A percentile compares a stretch with the other conserved stretches of the same genome.
Conservation (phyloP, 2,888 invertebrate genomes). For the Zaprionus obscuricornis region DNA sequence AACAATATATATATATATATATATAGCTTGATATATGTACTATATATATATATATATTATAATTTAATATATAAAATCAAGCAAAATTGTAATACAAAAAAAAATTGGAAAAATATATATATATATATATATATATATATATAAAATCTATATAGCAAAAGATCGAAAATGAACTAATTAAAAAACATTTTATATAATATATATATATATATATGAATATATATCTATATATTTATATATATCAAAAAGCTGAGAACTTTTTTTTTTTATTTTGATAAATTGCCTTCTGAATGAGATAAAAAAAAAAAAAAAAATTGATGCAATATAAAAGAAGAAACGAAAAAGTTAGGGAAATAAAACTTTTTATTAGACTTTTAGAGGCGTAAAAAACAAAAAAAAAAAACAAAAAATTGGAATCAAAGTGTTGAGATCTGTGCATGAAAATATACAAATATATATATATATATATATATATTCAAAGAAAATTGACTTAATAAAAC, state of each 20-base stretch:
- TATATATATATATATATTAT: too few species aligned
- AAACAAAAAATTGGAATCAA: neutral
- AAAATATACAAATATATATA: slow-evolving; percentile 9
- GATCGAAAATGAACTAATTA: too few species aligned
- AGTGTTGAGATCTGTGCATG: too few species aligned
- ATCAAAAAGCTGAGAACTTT: too few species aligned
- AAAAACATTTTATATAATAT: slow-evolving; percentile 18
- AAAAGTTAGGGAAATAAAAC: slow-evolving; percentile 6
- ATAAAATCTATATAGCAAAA: too few species aligned
- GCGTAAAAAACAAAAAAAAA: neutral
- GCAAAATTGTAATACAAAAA: too few species aligned
- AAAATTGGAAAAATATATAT: too few species aligned
- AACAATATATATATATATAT: too few species aligned
- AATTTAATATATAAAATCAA: too few species aligned
- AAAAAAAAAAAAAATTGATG: slow-evolving; percentile 15
- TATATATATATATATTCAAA: slow-evolving; percentile 8
- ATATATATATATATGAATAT: slow-evolving; percentile 20
- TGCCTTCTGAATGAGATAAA: slow-evolving; percentile 53
- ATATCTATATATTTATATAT: slow-evolving; percentile 15
- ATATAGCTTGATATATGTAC: too few species aligned
- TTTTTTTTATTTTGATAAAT: slow-evolving; percentile 57
- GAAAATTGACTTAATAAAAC: slow-evolving; percentile 24
- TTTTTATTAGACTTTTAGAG: too few species aligned
- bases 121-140: too few species aligned
- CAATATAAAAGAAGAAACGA: neutral